Evolutionary conservation across 2,797 vertebrate genomes (phyloP).

Genomic region (Gouania willdenowi): DNA sequence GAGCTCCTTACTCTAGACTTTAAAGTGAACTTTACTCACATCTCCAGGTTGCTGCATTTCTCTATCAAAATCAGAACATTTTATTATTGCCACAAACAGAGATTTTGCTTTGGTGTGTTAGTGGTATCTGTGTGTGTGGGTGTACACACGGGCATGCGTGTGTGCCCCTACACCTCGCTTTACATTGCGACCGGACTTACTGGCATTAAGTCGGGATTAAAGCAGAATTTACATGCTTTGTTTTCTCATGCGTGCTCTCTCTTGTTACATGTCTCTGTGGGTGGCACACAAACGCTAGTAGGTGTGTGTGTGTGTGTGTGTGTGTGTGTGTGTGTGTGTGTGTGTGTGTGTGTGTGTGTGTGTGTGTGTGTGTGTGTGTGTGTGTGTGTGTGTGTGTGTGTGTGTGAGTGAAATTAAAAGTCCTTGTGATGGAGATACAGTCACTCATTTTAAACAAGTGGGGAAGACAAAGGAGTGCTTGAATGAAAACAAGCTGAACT

Average conservation of each 20-base stretch:
- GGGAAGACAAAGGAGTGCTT: neutral
- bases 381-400: too few relatives aligned
- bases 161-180: slow-evolving; percentile 10
- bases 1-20: slow-evolving; percentile 30
- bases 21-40: slow-evolving; percentile 12
- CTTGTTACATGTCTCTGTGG: slow-evolving; percentile 14
- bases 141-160: slow-evolving; percentile 5
- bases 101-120: too few relatives aligned
- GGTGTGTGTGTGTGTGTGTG: slow-evolving; percentile 4
- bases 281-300: slow-evolving; percentile 16
- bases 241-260: slow-evolving; percentile 19
- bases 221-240: slow-evolving; percentile 44
- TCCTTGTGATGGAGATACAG: too few relatives aligned
- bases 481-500: neutral
- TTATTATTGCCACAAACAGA: too few relatives aligned
- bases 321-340: neutral
- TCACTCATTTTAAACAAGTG: neutral
- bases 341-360: neutral
- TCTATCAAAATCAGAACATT: too few relatives aligned
- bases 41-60: slow-evolving; percentile 15
- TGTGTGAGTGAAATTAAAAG: too few relatives aligned
- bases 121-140: neutral
- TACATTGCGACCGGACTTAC: slow-evolving; percentile 13
- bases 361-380: neutral
- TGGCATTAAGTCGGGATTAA: slow-evolving; percentile 50